Conservation (phyloP, 2,113 vertebrate species). For the Coregonus clupeaformis region DNA sequence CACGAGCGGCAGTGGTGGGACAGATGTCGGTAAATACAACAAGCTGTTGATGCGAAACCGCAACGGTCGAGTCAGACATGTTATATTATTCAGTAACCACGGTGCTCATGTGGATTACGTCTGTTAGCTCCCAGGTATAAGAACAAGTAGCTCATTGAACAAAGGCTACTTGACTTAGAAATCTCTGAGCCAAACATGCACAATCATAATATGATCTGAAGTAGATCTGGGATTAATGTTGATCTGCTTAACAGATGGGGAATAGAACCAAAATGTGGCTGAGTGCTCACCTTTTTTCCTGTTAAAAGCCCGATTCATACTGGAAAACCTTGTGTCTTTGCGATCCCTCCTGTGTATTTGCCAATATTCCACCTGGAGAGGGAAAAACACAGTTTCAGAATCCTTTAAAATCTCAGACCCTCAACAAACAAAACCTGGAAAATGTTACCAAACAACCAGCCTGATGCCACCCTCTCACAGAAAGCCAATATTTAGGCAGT, state of each 20-base stretch:
- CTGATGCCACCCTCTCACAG: neutral
- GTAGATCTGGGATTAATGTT: too few relatives aligned
- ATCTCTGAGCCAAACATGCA: too few relatives aligned
- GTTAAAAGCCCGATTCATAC: constrained; percentile 92
- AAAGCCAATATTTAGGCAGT: too few relatives aligned
- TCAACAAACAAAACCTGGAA: constrained; percentile 5
- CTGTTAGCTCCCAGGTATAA: too few relatives aligned
- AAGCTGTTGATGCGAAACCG: constrained; percentile 36
- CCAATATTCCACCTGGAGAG: constrained; percentile 64
- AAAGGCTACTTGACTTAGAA: too few relatives aligned
- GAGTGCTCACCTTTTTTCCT: constrained; percentile 85
- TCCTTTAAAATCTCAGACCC: constrained; percentile 18
- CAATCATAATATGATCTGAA: too few relatives aligned
- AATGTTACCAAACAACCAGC: neutral
- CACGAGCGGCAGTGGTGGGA: constrained; percentile 15
- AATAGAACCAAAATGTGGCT: neutral
- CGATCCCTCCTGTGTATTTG: constrained; percentile 47
- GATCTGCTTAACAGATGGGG: neutral
- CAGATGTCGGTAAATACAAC: constrained; percentile 60
- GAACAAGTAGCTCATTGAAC: too few relatives aligned
- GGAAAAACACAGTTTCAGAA: constrained; percentile 34
- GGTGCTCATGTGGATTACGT: too few relatives aligned
- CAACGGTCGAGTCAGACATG: neutral
- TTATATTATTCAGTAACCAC: too few relatives aligned
- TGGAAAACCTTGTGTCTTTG: constrained; percentile 65